These are phyloP conservation scores for Geotrypetes seraphini DNA, from an alignment of 2,797 vertebrate genomes.

Conservation along the genomic window DNA sequence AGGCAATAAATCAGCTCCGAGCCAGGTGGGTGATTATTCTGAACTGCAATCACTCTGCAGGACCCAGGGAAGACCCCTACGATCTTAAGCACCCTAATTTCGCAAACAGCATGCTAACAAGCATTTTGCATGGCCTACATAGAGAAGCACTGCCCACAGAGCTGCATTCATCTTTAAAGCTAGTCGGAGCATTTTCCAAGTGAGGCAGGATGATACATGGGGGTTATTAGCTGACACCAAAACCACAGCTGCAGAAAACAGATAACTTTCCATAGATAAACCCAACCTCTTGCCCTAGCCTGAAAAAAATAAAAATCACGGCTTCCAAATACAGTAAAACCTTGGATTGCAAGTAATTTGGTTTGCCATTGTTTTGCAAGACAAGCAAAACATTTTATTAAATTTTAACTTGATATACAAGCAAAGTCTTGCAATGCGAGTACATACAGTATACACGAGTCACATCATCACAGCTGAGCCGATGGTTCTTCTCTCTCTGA, in stretches of 20 bases:
- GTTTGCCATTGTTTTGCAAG: too few relatives aligned
- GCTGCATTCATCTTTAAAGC: conserved; percentile 50
- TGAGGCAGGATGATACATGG: conserved; percentile 65
- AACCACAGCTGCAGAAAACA: conserved; percentile 56
- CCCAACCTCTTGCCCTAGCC: conserved; percentile 22
- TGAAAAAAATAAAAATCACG: too few relatives aligned
- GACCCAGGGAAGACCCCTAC: conserved; percentile 57
- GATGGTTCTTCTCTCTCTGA: too few relatives aligned
- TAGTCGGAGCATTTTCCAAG: conserved; percentile 41
- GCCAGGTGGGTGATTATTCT: conserved; percentile 68
- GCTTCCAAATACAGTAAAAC: too few relatives aligned
- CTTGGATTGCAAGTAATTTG: too few relatives aligned
- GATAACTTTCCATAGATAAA: conserved; percentile 44
- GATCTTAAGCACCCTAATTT: conserved; percentile 67
- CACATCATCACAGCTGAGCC: too few relatives aligned
- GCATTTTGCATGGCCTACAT: conserved; percentile 23
- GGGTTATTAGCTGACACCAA: conserved; percentile 57
- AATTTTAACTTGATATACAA: too few relatives aligned
- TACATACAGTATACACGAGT: too few relatives aligned
- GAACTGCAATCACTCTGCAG: conserved; percentile 67
- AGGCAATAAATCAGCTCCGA: conserved; percentile 68
- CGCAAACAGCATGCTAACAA: conserved; percentile 57
- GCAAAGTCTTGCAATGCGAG: too few relatives aligned
- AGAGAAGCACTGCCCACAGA: conserved; percentile 23
- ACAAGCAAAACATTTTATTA: too few relatives aligned